phyloP scores from a whole-genome alignment of 2,797 vertebrate genomes.

The Rachycentron canadum region DNA sequence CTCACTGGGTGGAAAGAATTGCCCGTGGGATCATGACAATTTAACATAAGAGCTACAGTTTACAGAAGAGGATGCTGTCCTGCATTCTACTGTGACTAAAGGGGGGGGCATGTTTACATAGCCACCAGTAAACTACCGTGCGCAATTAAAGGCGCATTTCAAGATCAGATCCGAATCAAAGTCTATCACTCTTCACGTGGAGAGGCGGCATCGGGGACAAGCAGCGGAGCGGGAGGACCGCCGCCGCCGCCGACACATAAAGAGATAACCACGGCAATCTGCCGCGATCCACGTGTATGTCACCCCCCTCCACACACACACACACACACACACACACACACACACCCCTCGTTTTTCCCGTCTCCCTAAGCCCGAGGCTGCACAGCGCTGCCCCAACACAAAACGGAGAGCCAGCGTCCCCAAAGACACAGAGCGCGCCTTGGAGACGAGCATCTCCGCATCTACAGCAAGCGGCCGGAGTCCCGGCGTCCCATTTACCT shows the following conservation, averaged over 20 bases:
- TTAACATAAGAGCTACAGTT: constrained; percentile 11
- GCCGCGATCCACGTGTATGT: constrained; percentile 72
- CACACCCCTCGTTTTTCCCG: too few relatives aligned
- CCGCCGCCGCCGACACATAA: constrained; percentile 18
- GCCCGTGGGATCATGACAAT: constrained; percentile 12
- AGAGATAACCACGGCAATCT: constrained; percentile 21
- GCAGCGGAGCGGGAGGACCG: constrained; percentile 17
- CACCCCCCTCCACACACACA: too few relatives aligned
- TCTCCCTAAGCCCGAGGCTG: too few relatives aligned
- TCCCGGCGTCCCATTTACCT: constrained; percentile 84
- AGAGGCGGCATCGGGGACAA: neutral
- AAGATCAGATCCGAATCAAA: neutral
- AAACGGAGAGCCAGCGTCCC: constrained; percentile 36
- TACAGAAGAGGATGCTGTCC: neutral
- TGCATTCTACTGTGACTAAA: neutral
- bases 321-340: too few relatives aligned
- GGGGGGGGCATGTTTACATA: neutral
- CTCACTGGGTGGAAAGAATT: constrained; percentile 16
- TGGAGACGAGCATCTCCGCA: constrained; percentile 29
- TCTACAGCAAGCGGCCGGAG: constrained; percentile 23
- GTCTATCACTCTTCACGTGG: neutral
- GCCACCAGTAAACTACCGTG: neutral
- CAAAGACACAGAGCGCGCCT: constrained; percentile 18
- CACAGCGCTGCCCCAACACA: constrained; percentile 30
- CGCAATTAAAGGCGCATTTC: neutral